A percentile compares a stretch with the other conserved stretches of the same genome.
phyloP scores from a whole-genome alignment of 2,888 invertebrate genomes.

The Steromphala cineraria region DNA sequence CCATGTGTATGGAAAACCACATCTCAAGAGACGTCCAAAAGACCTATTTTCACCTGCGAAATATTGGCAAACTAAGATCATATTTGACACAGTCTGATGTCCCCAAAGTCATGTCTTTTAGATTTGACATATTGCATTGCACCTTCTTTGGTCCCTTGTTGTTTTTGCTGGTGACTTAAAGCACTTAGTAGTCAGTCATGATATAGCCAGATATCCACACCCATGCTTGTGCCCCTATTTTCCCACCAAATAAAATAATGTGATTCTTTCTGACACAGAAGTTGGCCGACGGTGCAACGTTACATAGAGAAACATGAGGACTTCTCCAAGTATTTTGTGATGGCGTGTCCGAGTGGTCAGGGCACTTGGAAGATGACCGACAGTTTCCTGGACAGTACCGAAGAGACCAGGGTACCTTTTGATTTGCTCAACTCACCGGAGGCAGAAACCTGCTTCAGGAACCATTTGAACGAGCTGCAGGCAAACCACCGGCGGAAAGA shows the following conservation, averaged over 20 bases:
- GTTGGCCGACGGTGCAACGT: constrained; percentile 91
- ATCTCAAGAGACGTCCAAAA: too few relatives aligned
- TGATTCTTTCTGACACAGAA: constrained; percentile 78
- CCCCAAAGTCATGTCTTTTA: too few relatives aligned
- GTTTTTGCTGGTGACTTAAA: too few relatives aligned
- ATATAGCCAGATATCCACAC: too few relatives aligned
- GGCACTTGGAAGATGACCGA: constrained; percentile 87
- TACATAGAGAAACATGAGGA: constrained; percentile 93
- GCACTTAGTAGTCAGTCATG: too few relatives aligned
- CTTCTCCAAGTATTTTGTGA: constrained; percentile 93
- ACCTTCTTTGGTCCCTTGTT: too few relatives aligned
- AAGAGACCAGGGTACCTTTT: constrained; percentile 89
- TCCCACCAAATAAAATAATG: background rate
- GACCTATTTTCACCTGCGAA: too few relatives aligned
- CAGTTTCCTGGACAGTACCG: constrained; percentile 80
- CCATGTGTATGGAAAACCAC: too few relatives aligned
- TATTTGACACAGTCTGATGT: too few relatives aligned
- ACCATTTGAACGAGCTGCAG: constrained; percentile 92
- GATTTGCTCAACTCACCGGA: constrained; percentile 93
- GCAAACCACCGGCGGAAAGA: constrained; percentile 93
- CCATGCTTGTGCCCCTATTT: background rate
- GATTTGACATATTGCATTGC: too few relatives aligned
- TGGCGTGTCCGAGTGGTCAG: constrained; percentile 85
- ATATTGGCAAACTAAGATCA: too few relatives aligned
- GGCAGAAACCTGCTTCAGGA: constrained; percentile 93